Evolutionary conservation across 1,140 invertebrate species (phyloP).

Genomic region (Euglossa dilemma): DNA sequence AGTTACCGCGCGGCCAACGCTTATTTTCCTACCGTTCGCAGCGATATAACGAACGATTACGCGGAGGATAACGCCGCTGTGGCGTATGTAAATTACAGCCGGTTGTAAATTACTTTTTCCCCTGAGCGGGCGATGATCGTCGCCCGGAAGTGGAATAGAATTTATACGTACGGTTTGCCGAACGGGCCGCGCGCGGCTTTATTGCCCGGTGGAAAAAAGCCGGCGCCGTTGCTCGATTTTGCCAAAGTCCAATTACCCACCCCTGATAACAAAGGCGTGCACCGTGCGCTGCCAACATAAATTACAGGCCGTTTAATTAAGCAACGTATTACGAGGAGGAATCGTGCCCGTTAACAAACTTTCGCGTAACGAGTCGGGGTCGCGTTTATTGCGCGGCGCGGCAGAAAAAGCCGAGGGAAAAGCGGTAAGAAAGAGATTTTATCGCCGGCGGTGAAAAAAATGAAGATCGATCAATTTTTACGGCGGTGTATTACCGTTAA

Average conservation of each 20-base stretch:
- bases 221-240: neutral
- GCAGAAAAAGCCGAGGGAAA: neutral
- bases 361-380: conserved; percentile 9
- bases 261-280: neutral
- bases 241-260: conserved; percentile 13
- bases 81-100: neutral
- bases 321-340: conserved; percentile 1
- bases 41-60: neutral
- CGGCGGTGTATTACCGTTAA: neutral
- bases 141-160: neutral
- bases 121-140: too few species aligned
- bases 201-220: neutral
- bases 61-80: too few species aligned
- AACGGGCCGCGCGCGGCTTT: neutral
- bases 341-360: conserved; percentile 28
- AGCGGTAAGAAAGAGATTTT: neutral
- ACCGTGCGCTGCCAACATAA: neutral
- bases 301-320: conserved; percentile 24
- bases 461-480: conserved; percentile 37
- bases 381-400: neutral
- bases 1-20: neutral
- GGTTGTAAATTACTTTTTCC: neutral
- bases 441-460: neutral
- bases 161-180: neutral
- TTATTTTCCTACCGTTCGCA: neutral